Conservation (phyloP, 2,113 vertebrate species). For the human (Homo sapiens) region DNA sequence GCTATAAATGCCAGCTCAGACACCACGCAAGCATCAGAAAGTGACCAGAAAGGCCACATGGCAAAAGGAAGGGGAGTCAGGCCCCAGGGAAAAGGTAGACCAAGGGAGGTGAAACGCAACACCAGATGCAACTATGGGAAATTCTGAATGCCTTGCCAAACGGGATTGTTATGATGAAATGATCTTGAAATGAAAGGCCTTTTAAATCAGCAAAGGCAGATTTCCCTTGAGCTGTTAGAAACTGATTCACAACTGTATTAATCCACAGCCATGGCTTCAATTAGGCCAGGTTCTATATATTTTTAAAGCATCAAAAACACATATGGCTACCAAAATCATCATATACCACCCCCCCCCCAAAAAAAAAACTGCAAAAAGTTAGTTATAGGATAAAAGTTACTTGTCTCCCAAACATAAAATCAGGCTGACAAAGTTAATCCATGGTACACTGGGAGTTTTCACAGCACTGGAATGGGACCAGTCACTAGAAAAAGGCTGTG, state of each 20-base stretch:
- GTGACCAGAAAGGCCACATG: accelerated
- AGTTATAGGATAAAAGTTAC: background rate
- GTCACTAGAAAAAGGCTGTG: constrained; percentile 62
- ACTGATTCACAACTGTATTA: accelerated
- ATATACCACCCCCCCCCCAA: too few relatives aligned
- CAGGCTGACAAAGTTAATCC: constrained; percentile 44
- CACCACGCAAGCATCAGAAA: accelerated
- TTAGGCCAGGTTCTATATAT: accelerated
- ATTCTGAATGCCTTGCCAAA: accelerated
- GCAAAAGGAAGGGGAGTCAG: accelerated
- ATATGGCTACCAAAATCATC: background rate
- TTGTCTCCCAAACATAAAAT: constrained; percentile 49
- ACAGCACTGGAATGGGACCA: constrained; percentile 76
- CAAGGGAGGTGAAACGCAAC: too few relatives aligned
- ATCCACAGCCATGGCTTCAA: background rate
- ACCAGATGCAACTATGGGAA: accelerated
- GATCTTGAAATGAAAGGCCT: too few relatives aligned
- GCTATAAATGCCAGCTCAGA: accelerated
- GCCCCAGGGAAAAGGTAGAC: background rate
- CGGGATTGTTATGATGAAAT: accelerated
- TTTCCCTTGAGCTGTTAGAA: background rate
- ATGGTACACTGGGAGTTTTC: constrained; percentile 4
- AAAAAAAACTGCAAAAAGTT: background rate
- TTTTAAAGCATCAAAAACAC: background rate
- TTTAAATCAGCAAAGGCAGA: background rate